A percentile compares a stretch with the other conserved stretches of the same genome.
Conservation (phyloP, 2,888 invertebrate species). For the Hermodice carunculata region DNA sequence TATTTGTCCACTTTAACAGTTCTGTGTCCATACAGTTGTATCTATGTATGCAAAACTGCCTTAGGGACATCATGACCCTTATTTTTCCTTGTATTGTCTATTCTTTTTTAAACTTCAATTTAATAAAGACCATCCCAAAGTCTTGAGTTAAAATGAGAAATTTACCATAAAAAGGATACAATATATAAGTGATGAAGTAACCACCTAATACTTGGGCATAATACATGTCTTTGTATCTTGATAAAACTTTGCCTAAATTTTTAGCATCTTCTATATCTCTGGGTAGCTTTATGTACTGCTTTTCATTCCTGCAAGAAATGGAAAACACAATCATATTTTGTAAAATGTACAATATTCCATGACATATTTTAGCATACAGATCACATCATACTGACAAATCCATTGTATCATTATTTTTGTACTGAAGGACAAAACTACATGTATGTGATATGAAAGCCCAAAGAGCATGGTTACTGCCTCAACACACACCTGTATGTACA, state of each 20-base stretch:
- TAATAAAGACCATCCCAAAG: background rate
- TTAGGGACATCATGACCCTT: no score
- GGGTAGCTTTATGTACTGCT: constrained; percentile 88
- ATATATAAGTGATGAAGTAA: constrained; percentile 92
- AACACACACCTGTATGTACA: no score
- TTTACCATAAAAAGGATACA: constrained; percentile 76
- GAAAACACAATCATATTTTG: constrained; percentile 57
- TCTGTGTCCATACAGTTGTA: no score
- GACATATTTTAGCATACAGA: background rate
- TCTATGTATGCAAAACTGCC: no score
- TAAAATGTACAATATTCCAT: no score
- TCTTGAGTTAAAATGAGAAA: background rate
- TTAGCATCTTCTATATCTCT: constrained; percentile 96
- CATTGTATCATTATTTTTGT: no score
- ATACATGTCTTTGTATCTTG: constrained; percentile 92
- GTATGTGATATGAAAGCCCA: no score
- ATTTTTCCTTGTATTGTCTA: no score
- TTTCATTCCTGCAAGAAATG: constrained; percentile 81
- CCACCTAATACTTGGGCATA: constrained; percentile 92
- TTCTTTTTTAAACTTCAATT: no score
- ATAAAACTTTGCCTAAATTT: constrained; percentile 89
- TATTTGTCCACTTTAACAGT: no score
- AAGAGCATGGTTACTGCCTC: no score
- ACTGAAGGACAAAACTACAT: no score
- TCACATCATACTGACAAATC: background rate